Conservation (phyloP, 1,140 invertebrate genomes). For the Leptestheria dahalacensis region DNA sequence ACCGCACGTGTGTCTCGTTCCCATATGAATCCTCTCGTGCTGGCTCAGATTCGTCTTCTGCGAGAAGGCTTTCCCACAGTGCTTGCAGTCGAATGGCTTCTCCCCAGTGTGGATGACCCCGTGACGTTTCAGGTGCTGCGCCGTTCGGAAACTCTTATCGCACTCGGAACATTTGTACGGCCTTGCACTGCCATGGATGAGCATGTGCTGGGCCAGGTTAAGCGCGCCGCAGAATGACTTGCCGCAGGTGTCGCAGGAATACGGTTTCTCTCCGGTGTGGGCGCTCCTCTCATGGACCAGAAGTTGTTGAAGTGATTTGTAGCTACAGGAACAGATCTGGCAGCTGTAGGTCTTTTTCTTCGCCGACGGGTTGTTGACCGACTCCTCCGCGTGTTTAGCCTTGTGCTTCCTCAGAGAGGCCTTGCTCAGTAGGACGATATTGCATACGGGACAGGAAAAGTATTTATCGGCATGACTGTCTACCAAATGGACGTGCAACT, state of each 20-base stretch:
- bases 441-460: background rate
- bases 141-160: background rate
- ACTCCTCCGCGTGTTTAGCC: background rate
- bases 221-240: slow-evolving; percentile 48
- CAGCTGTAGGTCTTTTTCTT: background rate
- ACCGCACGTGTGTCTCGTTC: background rate
- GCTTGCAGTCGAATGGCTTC: slow-evolving; percentile 30
- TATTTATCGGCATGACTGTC: background rate
- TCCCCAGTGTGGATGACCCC: slow-evolving; percentile 25
- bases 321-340: slow-evolving; percentile 33
- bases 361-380: too few species aligned
- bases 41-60: slow-evolving; percentile 33
- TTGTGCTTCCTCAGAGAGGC: background rate
- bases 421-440: background rate
- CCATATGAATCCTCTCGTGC: slow-evolving; percentile 24
- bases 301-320: slow-evolving; percentile 75
- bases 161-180: background rate
- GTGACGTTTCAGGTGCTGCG: background rate
- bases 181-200: background rate
- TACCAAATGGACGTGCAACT: background rate
- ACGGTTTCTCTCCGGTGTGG: slow-evolving; percentile 66
- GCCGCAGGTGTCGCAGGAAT: slow-evolving; percentile 55
- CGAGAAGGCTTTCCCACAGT: slow-evolving; percentile 31
- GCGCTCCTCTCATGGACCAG: slow-evolving; percentile 64
- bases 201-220: background rate